Conservation (phyloP, 2,888 invertebrate genomes). For the Mythimna vitellina region DNA sequence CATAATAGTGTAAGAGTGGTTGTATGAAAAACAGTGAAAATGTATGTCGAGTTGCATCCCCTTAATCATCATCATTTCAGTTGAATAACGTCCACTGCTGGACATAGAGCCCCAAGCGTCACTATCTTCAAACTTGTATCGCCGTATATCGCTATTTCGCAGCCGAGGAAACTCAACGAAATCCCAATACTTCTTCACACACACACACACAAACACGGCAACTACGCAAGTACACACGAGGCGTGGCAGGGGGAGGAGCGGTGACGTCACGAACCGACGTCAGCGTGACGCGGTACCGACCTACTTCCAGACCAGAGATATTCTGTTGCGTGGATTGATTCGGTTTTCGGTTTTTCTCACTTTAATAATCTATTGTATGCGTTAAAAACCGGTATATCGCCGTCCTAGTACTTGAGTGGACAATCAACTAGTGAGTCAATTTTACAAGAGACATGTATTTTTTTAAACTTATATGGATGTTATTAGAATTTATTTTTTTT, state of each 20-base stretch:
- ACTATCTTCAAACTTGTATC: no score
- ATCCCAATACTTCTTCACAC: neutral
- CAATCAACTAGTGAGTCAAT: no score
- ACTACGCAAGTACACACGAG: constrained; percentile 61
- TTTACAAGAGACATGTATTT: no score
- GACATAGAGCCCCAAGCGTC: no score
- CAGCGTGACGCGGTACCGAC: constrained; percentile 75
- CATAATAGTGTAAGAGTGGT: no score
- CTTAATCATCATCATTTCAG: no score
- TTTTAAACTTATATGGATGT: no score
- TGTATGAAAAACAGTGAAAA: no score
- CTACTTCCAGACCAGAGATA: constrained; percentile 66
- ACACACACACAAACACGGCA: constrained; percentile 27
- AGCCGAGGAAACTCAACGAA: neutral
- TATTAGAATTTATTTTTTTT: no score
- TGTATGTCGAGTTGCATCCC: no score
- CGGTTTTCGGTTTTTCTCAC: constrained; percentile 9
- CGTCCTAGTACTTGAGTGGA: no score
- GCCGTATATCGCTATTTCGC: neutral
- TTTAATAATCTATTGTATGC: constrained; percentile 5
- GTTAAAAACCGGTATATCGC: neutral
- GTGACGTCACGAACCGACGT: constrained; percentile 83
- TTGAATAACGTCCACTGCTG: no score
- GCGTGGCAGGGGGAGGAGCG: constrained; percentile 79
- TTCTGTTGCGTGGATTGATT: constrained; percentile 50